Evolutionary conservation across 2,888 invertebrate genomes (phyloP), one percentile per base, ranked within the genome.

Genomic region (Troides aeacus): DNA sequence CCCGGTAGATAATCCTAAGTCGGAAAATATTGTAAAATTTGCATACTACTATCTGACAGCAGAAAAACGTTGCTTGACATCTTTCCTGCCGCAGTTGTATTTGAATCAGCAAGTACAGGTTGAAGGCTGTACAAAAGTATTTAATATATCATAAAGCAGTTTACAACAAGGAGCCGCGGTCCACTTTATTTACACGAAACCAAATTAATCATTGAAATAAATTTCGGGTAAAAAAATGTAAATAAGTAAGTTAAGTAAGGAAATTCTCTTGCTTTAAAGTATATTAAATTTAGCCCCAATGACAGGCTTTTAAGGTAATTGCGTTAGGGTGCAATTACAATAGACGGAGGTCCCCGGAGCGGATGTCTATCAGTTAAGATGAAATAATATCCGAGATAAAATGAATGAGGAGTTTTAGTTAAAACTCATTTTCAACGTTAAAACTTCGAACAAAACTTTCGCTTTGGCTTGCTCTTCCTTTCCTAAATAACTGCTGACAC

Each of bases 241-340:
- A 66, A 69, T 62, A 70, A 30, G 50, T 50, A 56, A 65, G 61
- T 56, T 86, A 86, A 85, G 85, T 83, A 81, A 83, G 85, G 83
- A 84, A 87, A 86, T 87, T 87, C 82, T 84, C 83, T 87, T 84
- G 86, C 86, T 87, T 88, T 86, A 83, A 84, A 86, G 81, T 90
- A 89, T 86, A 88, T 90, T 90, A 89, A 88, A 88, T 89, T 88
- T 84, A 84, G 83, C 84, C 82, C 79, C 81, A 81, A 83, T 86
- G 91, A 90, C 90, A 90, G 86, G 90, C 91, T 92, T 91, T 91
- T 91, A 91, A 84, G 82, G 84, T 89, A 90, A 92, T 91, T 87
- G 87, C 81, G 82, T 90, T 86, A 86, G 81, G 84, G 84, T 82
- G 84, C 83, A 87, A 88, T 88, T 88, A 89, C 85, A 87, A 81